Base-by-base conservation (phyloP, 2,888 invertebrate genomes). In the Drosophila maculinotata region DNA sequence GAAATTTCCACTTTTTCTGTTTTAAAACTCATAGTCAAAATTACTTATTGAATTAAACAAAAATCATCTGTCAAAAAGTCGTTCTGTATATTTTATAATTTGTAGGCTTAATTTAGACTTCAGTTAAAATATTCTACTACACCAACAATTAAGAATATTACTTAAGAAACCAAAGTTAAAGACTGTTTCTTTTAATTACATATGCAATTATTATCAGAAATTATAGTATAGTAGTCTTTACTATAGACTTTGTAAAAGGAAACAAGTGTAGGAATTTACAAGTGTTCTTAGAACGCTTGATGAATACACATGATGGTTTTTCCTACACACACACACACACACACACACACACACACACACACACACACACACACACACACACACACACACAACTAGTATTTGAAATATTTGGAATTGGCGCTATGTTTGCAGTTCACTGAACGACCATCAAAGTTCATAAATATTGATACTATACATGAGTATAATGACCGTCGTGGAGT, bases 401-500 rank as follows among this genome's bases (percentile, higher is more conserved):
- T 33, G 51, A 3, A 52, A 12, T 51, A 14, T 45, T 12, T 15
- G 57, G 12, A 59, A 31, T 51, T 70, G 52, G 38, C 39, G 59
- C 53, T 66, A 33, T 58, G 59, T 44, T 33, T 31, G 33, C 53
- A 53, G 53, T 56, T 57, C 70, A 41, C 52, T 53, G 71, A 49
- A 54, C 45, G 52, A 57, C 33, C 52, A 30, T n/a, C 59, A 48
- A 44, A 65, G 67, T 72, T 82, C 70, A 82, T 85, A 82, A 82
- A 79, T 83, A 85, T 83, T 76, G 69, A 82, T 85, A 69, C 42
- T n/a, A 12, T 17, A 33, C 17, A 4, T 8, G 6, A 20, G 36
- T 47, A 36, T 59, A 51, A 65, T 59, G 54, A 54, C 6, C 30
- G 52, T 48, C 48, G 38, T 23, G 52, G 23, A 15, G 36, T 23